phyloP scores from a whole-genome alignment of 2,113 vertebrate genomes.

The Sisor rabdophorus region DNA sequence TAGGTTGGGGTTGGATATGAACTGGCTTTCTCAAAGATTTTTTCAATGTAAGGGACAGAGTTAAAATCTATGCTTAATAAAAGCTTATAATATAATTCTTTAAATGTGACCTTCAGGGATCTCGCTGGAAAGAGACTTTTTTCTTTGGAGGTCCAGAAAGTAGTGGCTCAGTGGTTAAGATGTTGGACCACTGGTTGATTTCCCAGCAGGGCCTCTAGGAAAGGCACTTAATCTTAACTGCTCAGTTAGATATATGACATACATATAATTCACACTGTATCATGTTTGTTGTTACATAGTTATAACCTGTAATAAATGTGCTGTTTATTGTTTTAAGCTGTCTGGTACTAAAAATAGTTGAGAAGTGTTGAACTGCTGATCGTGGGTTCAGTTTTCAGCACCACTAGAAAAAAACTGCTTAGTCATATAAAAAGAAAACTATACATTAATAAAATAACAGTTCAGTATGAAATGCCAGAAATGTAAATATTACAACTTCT shows the following conservation, averaged over 20 bases:
- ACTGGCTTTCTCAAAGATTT: neutral
- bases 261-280: too few species aligned
- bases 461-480: neutral
- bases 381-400: too few species aligned
- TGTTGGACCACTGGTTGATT: too few species aligned
- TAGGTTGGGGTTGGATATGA: neutral
- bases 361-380: too few species aligned
- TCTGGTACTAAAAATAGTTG: neutral
- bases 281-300: neutral
- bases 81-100: neutral
- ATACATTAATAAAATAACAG: too few species aligned
- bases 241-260: too few species aligned
- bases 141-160: neutral
- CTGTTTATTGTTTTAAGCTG: neutral
- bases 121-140: neutral
- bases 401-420: too few species aligned
- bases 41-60: neutral
- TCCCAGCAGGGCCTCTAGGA: too few species aligned
- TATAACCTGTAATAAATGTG: neutral
- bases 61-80: neutral
- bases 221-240: too few species aligned
- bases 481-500: constrained; percentile 1
- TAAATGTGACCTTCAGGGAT: neutral
- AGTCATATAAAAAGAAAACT: too few species aligned
- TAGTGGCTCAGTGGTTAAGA: too few species aligned